Conservation (phyloP, 2,888 invertebrate genomes). For the Drosophila buzzatii region DNA sequence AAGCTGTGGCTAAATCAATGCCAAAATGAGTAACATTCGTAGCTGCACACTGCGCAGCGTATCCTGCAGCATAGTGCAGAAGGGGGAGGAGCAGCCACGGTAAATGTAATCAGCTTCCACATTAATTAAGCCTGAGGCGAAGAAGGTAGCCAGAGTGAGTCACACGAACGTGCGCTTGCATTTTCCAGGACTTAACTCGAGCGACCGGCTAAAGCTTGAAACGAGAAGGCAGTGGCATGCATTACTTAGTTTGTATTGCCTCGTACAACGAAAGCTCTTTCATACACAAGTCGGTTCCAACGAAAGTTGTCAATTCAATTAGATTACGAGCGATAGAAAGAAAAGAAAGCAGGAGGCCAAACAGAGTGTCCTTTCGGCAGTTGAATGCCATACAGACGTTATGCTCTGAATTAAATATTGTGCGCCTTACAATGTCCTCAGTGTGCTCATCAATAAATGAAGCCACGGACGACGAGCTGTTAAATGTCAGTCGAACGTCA, state of each 20-base stretch:
- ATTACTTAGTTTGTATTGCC: slow-evolving; percentile 23
- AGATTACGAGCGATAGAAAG: slow-evolving; percentile 30
- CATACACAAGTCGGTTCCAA: slow-evolving; percentile 19
- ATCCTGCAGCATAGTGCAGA: slow-evolving; percentile 20
- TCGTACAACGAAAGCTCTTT: slow-evolving; percentile 3
- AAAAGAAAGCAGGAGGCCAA: slow-evolving; percentile 28
- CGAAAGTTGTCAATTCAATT: slow-evolving; percentile 60
- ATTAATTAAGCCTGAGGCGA: slow-evolving; percentile 73
- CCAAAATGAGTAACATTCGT: slow-evolving; percentile 60
- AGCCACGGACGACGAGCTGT: slow-evolving; percentile 33
- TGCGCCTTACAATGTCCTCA: slow-evolving; percentile 30
- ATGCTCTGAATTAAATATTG: slow-evolving; percentile 54
- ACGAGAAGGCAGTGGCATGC: background rate
- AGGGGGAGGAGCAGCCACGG: slow-evolving; percentile 4
- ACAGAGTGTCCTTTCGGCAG: slow-evolving; percentile 23
- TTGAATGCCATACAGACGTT: slow-evolving; percentile 31
- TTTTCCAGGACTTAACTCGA: slow-evolving; percentile 39
- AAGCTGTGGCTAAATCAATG: slow-evolving; percentile 66
- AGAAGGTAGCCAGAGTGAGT: slow-evolving; percentile 39
- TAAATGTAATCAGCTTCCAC: slow-evolving; percentile 59
- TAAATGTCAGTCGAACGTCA: slow-evolving; percentile 61
- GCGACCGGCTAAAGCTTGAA: background rate
- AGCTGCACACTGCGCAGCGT: slow-evolving; percentile 35
- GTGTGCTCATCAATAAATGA: slow-evolving; percentile 61
- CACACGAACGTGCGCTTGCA: slow-evolving; percentile 57